Conservation (phyloP, 2,888 invertebrate genomes). For the Dichetophora obliterata region DNA sequence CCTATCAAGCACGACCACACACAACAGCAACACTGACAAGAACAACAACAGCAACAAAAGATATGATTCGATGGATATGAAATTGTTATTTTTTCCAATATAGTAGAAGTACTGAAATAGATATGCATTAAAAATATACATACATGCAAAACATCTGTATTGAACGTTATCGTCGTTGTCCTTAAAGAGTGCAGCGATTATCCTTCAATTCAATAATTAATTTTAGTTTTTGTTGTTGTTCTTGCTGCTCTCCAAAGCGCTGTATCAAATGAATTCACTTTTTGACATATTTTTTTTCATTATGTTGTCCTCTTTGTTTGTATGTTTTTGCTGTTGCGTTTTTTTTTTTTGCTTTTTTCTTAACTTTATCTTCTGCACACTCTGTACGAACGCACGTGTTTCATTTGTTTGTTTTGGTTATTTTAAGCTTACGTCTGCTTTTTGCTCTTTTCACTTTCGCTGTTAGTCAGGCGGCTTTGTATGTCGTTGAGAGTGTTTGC, state of each 20-base stretch:
- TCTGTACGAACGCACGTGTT: slow-evolving; percentile 36
- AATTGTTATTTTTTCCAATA: too few species aligned
- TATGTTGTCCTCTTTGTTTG: background rate
- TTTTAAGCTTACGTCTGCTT: slow-evolving; percentile 29
- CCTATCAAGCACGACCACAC: too few species aligned
- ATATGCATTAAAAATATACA: too few species aligned
- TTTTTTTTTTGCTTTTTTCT: background rate
- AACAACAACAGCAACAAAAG: too few species aligned
- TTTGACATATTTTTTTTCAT: background rate
- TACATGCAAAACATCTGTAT: too few species aligned
- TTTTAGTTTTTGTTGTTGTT: background rate
- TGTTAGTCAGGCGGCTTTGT: background rate
- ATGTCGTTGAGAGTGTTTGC: background rate
- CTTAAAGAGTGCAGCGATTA: too few species aligned
- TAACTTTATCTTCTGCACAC: slow-evolving; percentile 13
- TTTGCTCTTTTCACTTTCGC: slow-evolving; percentile 13
- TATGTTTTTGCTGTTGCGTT: background rate
- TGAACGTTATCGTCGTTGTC: too few species aligned
- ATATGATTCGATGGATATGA: too few species aligned
- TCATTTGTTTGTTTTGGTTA: slow-evolving; percentile 38
- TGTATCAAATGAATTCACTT: background rate
- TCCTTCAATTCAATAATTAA: background rate
- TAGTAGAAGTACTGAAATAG: too few species aligned
- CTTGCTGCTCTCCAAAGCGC: background rate
- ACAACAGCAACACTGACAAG: too few species aligned